phyloP scores from a whole-genome alignment of 2,888 invertebrate genomes.

The Xylophagus ater region DNA sequence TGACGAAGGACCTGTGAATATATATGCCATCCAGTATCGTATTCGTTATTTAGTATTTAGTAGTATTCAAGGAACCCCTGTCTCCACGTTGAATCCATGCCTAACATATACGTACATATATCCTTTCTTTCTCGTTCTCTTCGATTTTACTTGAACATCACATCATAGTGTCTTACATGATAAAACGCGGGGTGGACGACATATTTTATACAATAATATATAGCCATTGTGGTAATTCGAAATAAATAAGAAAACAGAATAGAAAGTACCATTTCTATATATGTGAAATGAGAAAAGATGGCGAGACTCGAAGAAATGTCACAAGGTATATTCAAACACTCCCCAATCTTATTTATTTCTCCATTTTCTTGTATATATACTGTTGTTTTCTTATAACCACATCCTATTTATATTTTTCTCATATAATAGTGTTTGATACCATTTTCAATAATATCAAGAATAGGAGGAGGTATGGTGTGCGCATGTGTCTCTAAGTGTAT shows the following conservation, averaged over 20 bases:
- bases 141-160: no score
- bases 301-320: not conserved
- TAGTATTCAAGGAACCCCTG: no score
- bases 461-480: constrained; percentile 1
- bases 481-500: constrained; percentile 12
- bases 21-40: constrained; percentile 11
- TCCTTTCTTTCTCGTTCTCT: no score
- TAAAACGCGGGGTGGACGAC: constrained; percentile 10
- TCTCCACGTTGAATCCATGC: no score
- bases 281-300: not conserved
- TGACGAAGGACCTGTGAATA: constrained; percentile 9
- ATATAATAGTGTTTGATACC: no score
- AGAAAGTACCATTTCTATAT: not conserved
- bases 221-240: constrained; percentile 9
- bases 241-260: constrained; percentile 2
- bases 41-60: constrained; percentile 18
- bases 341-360: no score
- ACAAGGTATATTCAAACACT: no score
- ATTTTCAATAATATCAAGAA: constrained; percentile 4
- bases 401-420: no score
- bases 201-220: constrained; percentile 14
- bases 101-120: no score
- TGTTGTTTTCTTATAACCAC: no score
- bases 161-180: no score
- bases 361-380: no score